Conservation (phyloP, 1,140 invertebrate genomes). For the Rhopalosiphum padi region DNA sequence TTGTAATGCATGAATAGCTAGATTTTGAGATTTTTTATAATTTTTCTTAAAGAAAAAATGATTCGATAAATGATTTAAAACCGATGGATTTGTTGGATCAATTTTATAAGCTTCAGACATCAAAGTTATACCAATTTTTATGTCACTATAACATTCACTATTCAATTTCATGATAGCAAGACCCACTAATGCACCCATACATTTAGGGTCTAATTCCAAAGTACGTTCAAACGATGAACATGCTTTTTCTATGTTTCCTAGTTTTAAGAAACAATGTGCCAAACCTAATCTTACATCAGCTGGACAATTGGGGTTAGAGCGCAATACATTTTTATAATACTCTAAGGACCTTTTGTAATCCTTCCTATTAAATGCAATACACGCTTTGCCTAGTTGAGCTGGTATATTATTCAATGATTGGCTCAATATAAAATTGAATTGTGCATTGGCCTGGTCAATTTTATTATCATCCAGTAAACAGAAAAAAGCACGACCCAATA, state of each 20-base stretch:
- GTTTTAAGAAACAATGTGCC: conserved; percentile 97
- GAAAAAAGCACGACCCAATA: conserved; percentile 77
- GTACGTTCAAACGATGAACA: conserved; percentile 95
- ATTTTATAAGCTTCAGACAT: conserved; percentile 96
- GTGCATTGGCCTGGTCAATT: too few relatives aligned
- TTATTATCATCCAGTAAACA: conserved; percentile 70
- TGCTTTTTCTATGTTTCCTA: conserved; percentile 95
- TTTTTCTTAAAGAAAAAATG: conserved; percentile 99
- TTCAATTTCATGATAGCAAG: conserved; percentile 95
- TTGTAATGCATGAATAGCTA: conserved; percentile 96
- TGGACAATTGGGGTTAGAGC: conserved; percentile 96
- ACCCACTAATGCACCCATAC: conserved; percentile 95
- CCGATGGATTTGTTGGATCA: conserved; percentile 99
- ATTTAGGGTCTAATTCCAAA: conserved; percentile 88
- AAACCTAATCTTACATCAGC: conserved; percentile 95
- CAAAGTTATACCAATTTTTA: conserved; percentile 93
- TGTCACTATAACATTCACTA: conserved; percentile 88
- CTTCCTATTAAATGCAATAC: conserved; percentile 82
- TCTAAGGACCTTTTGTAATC: conserved; percentile 92
- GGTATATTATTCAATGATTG: conserved; percentile 94
- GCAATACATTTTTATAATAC: conserved; percentile 96
- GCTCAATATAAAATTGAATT: conserved; percentile 85
- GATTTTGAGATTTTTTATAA: conserved; percentile 93
- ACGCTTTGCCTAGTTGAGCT: conserved; percentile 72
- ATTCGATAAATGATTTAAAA: conserved; percentile 98